These are phyloP conservation scores for Sebastolobus altivelis DNA, from an alignment of 2,797 vertebrate genomes.

Conservation along the genomic window DNA sequence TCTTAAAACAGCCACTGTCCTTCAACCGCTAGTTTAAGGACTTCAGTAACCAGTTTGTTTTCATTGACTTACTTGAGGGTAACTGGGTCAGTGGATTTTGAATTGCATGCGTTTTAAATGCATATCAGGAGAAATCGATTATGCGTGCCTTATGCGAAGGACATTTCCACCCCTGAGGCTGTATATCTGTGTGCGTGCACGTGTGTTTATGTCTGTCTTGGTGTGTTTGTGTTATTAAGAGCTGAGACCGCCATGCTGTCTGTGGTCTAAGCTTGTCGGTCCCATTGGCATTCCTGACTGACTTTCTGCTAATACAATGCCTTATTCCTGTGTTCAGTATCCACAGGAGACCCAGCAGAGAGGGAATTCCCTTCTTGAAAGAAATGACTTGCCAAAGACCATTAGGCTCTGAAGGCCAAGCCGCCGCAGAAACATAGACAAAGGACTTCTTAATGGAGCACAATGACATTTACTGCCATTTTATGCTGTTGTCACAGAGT, in stretches of 20 bases:
- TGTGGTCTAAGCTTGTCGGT: conserved; percentile 44
- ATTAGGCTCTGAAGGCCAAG: conserved; percentile 56
- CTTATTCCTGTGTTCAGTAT: conserved; percentile 46
- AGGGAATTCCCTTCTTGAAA: conserved; percentile 56
- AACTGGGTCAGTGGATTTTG: conserved; percentile 20
- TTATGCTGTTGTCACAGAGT: conserved; percentile 31
- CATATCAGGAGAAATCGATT: conserved; percentile 18
- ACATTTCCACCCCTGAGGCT: conserved; percentile 28
- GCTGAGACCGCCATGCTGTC: conserved; percentile 35
- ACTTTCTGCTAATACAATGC: conserved; percentile 36
- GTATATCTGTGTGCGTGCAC: conserved; percentile 5
- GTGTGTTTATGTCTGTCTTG: conserved; percentile 14
- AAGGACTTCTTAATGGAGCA: conserved; percentile 62
- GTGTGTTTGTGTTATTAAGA: conserved; percentile 30
- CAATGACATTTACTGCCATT: conserved; percentile 67
- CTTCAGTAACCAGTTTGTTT: conserved; percentile 28
- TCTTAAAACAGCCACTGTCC: conserved; percentile 13
- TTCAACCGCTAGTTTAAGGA: conserved; percentile 20
- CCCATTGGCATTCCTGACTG: conserved; percentile 37
- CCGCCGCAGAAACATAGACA: conserved; percentile 52
- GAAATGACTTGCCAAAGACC: conserved; percentile 61
- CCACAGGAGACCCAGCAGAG: conserved; percentile 28
- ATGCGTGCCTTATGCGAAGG: conserved; percentile 31
- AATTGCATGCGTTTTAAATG: conserved; percentile 28
- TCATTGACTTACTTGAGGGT: conserved; percentile 25